phyloP scores from a whole-genome alignment of 2,888 invertebrate species.

The Nyleta sp. region DNA sequence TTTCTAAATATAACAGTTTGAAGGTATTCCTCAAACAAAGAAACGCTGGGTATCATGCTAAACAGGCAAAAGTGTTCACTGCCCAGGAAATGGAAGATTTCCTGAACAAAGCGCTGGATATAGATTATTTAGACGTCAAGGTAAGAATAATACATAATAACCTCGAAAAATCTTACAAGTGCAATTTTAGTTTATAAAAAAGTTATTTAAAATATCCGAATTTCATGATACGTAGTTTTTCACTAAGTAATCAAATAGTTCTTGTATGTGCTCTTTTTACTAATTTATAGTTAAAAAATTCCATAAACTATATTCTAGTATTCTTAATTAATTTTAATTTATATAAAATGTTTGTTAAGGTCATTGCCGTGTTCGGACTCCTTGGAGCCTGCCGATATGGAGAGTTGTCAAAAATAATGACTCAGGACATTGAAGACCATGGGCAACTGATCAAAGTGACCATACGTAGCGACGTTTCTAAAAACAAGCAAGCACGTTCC shows the following conservation, averaged over 20 bases:
- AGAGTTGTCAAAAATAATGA: slow-evolving; percentile 1
- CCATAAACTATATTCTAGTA: too few relatives aligned
- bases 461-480: not conserved
- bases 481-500: not conserved
- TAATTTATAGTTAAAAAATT: too few relatives aligned
- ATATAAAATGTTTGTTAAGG: slow-evolving; percentile 6
- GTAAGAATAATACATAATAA: slow-evolving; percentile 9
- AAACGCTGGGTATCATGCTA: slow-evolving; percentile 10
- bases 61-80: slow-evolving; percentile 33
- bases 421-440: not conserved
- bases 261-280: too few relatives aligned
- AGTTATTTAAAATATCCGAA: too few relatives aligned
- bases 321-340: too few relatives aligned
- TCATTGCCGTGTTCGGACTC: not conserved
- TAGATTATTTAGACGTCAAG: slow-evolving; percentile 24
- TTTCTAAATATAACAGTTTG: slow-evolving; percentile 18
- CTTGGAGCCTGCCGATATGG: slow-evolving; percentile 5
- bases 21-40: slow-evolving; percentile 14
- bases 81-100: slow-evolving; percentile 11
- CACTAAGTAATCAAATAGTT: too few relatives aligned
- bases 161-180: too few relatives aligned
- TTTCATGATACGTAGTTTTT: too few relatives aligned
- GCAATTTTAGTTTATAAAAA: too few relatives aligned
- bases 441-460: not conserved
- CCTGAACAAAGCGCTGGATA: slow-evolving; percentile 21